These are phyloP conservation scores for Enteromius trimaculatus DNA, from an alignment of 2,797 vertebrate genomes.

Conservation along the genomic window DNA sequence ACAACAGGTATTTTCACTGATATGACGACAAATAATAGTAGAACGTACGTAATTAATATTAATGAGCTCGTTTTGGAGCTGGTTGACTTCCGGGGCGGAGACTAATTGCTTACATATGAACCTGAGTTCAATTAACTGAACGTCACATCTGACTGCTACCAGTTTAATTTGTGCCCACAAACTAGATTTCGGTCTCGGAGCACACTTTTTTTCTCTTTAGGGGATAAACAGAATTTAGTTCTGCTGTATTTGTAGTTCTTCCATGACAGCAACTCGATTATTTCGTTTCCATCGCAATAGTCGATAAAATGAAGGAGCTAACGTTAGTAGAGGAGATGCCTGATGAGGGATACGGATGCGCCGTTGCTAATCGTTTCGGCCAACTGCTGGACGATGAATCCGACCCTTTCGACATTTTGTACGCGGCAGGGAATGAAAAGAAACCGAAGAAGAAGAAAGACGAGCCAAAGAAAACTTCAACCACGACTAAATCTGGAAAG, in stretches of 20 bases:
- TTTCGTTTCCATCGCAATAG: not conserved
- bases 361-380: conserved; percentile 87
- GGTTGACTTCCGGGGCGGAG: conserved; percentile 42
- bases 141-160: not conserved
- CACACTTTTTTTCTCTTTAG: not conserved
- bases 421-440: conserved; percentile 73
- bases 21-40: not conserved
- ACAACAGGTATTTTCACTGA: not conserved
- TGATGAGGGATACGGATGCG: conserved; percentile 82
- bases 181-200: not conserved
- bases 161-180: not conserved
- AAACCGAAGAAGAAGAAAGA: conserved; percentile 70
- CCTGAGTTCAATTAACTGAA: conserved; percentile 17
- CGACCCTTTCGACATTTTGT: conserved; percentile 89
- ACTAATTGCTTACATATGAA: not conserved
- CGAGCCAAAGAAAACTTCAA: conserved; percentile 66
- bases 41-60: conserved; percentile 1
- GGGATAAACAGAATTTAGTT: not conserved
- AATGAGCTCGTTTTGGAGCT: not conserved
- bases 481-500: conserved; percentile 69
- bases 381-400: conserved; percentile 88
- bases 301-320: conserved; percentile 59
- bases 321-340: conserved; percentile 65
- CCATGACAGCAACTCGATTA: not conserved
- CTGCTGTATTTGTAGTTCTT: not conserved